Base-by-base conservation (phyloP, 2,888 invertebrate species). In the Arrhopalites spinosus region DNA sequence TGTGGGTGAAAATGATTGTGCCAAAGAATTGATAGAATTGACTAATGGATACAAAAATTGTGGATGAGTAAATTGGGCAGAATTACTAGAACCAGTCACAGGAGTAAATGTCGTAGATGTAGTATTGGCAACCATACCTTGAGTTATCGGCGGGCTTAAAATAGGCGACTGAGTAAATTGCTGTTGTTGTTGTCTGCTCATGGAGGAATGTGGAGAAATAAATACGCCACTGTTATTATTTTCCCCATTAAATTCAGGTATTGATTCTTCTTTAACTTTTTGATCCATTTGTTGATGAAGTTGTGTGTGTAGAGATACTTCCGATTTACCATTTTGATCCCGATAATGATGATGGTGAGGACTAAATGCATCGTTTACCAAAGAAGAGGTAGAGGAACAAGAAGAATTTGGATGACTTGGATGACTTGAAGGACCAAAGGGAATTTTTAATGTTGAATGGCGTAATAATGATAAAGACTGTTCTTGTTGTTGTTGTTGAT, bases 11-110 rank as follows among this genome's bases (percentile, higher is more conserved):
- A 67, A 77, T 72, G 43, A 50, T 43, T 23, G 2, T 29, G 64
- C 50, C 15, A 50, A 50, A 13, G 50, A 50, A 2, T 30, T 25
- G 56, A 30, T 71, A 50, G 45, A 70, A 29, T 73, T 74, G n/a
- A 20, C 23, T 36, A 73, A 13, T 30, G 76, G 74, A 36, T 77
- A 79, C 61, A 76, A 29, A 63, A 76, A 77, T 0, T 64, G 67
- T 20, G 77, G 50, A 53, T 71, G 70, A 29, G 69, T 29, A 53
- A 20, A 53, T 20, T 63, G 53, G 0, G 68, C 25, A 43, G 45
- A 27, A 25, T n/a, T 36, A 27, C 36, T 23, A 13, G 53, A 29
- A n/a, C n/a, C 56, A 20, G 2, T 59, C 36, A 11, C 36, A 36
- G 59, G 59, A 59, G 47, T 13, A 20, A 25, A 59, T 71, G 45